These are phyloP conservation scores for Gymnarchus niloticus DNA, from an alignment of 2,113 vertebrate genomes.

Conservation along the genomic window DNA sequence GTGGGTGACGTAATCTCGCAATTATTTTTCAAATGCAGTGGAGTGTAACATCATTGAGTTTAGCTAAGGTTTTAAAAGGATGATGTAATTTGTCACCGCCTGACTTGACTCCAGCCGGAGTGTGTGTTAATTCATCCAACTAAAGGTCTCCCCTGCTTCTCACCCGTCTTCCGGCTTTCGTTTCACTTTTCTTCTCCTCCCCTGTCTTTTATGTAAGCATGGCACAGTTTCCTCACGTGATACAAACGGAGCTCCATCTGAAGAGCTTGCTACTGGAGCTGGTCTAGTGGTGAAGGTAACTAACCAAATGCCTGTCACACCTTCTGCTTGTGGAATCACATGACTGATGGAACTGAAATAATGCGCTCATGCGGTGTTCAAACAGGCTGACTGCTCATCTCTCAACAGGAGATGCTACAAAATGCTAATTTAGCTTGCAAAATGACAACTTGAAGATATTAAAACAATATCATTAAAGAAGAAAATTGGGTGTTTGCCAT, in stretches of 20 bases:
- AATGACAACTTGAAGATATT: background rate
- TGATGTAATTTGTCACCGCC: constrained; percentile 6
- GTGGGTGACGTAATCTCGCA: constrained; percentile 6
- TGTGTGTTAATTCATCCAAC: background rate
- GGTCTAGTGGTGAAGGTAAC: background rate
- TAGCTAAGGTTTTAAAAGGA: background rate
- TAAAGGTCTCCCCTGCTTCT: background rate
- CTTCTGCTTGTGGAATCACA: background rate
- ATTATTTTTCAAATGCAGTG: background rate
- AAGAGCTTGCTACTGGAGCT: background rate
- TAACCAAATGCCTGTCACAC: background rate
- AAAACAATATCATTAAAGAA: background rate
- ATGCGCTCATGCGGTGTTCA: background rate
- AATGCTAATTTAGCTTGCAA: background rate
- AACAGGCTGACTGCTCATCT: background rate
- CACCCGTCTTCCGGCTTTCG: background rate
- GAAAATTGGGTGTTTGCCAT: background rate
- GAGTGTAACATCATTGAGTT: constrained; percentile 3
- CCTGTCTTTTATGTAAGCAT: too few relatives aligned
- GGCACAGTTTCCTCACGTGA: too few relatives aligned
- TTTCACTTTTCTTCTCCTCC: background rate
- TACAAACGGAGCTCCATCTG: too few relatives aligned
- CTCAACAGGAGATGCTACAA: background rate
- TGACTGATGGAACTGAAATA: background rate
- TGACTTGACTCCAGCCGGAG: background rate